Conservation (phyloP, 1,140 invertebrate genomes). For the Colletes latitarsis region DNA sequence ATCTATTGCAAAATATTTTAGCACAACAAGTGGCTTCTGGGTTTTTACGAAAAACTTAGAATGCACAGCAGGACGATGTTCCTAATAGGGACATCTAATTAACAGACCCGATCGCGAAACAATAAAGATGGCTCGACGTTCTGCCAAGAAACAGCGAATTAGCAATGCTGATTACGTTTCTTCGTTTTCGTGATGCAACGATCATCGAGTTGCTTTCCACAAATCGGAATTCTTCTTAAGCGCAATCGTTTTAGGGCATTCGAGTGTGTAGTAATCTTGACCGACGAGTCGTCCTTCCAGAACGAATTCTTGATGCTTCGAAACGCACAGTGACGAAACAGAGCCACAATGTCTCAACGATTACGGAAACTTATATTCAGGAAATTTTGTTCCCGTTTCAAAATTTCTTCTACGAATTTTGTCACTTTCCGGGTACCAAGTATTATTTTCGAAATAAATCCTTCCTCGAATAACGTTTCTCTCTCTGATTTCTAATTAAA, state of each 20-base stretch:
- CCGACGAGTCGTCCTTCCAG: constrained; percentile 2
- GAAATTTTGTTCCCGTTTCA: background rate
- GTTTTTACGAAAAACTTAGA: no score
- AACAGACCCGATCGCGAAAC: background rate
- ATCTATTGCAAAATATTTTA: no score
- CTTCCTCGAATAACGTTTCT: background rate
- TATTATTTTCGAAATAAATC: no score
- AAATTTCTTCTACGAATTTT: background rate
- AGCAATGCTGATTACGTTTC: background rate
- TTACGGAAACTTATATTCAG: background rate
- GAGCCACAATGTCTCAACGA: no score
- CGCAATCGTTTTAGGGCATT: constrained; percentile 19
- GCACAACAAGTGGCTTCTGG: no score
- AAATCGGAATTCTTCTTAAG: constrained; percentile 5
- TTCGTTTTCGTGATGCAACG: constrained; percentile 22
- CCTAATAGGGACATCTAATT: background rate
- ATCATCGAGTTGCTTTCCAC: constrained; percentile 17
- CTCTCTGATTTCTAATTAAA: background rate
- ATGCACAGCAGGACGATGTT: no score
- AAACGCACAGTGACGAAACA: constrained; percentile 14
- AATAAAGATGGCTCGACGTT: background rate
- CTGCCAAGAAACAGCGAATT: constrained; percentile 14
- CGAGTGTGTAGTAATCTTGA: background rate
- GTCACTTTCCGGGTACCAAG: background rate
- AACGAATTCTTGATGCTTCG: constrained; percentile 19